phyloP scores from a whole-genome alignment of 2,797 vertebrate species.

The Anabacerthia variegaticeps region DNA sequence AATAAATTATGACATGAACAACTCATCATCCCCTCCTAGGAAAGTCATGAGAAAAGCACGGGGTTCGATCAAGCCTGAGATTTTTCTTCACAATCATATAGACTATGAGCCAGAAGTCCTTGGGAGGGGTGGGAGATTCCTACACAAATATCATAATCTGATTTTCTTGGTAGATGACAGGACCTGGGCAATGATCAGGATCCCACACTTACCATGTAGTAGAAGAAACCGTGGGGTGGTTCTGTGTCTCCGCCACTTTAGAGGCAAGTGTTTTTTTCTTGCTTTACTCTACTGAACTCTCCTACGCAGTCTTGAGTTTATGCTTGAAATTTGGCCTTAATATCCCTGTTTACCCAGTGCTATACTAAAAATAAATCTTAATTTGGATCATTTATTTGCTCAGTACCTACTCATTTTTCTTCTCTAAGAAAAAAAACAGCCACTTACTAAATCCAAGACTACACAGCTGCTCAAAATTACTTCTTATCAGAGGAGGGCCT shows the following conservation, averaged over 20 bases:
- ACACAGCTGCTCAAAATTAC: background rate
- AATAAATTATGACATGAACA: background rate
- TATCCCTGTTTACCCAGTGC: background rate
- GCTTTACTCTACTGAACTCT: background rate
- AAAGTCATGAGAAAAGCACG: background rate
- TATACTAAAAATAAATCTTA: background rate
- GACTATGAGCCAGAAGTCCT: background rate
- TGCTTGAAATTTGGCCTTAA: background rate
- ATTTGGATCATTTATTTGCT: background rate
- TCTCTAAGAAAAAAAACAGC: background rate
- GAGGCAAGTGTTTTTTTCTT: background rate
- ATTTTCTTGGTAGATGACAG: background rate
- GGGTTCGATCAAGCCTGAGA: background rate
- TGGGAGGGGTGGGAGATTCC: background rate
- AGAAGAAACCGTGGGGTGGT: rapidly evolving
- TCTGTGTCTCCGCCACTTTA: background rate
- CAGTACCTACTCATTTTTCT: background rate
- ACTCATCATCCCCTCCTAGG: background rate
- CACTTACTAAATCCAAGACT: background rate
- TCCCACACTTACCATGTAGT: background rate
- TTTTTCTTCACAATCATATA: background rate
- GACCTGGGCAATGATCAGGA: background rate
- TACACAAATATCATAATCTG: background rate
- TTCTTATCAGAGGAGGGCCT: background rate
- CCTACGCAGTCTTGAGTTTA: background rate